phyloP scores from a whole-genome alignment of 1,140 invertebrate species.

The Dufourea novaeangliae region DNA sequence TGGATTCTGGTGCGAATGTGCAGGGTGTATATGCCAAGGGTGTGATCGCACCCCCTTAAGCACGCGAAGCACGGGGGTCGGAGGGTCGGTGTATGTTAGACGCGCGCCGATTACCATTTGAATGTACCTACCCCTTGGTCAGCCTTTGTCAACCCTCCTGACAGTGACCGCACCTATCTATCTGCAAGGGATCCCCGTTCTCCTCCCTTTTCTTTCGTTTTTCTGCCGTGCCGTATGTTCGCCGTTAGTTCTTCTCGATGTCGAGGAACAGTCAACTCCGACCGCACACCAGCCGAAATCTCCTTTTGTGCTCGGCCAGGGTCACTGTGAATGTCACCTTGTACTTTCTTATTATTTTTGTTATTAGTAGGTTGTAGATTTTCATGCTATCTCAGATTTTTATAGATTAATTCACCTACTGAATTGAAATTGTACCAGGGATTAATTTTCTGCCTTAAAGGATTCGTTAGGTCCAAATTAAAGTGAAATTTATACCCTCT shows the following conservation, averaged over 20 bases:
- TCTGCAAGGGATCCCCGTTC: slow-evolving; percentile 44
- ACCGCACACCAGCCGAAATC: neutral
- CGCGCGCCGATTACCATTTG: slow-evolving; percentile 78
- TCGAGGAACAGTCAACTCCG: neutral
- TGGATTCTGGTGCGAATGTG: slow-evolving; percentile 77
- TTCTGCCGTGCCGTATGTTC: slow-evolving; percentile 40
- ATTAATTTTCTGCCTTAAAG: too few relatives aligned
- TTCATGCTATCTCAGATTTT: too few relatives aligned
- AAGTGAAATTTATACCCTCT: too few relatives aligned
- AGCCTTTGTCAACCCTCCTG: slow-evolving; percentile 75
- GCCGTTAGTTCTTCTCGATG: neutral
- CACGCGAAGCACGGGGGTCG: slow-evolving; percentile 48
- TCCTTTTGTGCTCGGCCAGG: neutral
- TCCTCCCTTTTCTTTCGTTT: slow-evolving; percentile 27
- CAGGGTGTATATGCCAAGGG: slow-evolving; percentile 50
- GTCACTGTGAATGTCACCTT: too few relatives aligned
- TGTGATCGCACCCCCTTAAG: slow-evolving; percentile 47
- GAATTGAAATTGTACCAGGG: too few relatives aligned
- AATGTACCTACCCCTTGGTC: slow-evolving; percentile 74
- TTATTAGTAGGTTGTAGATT: too few relatives aligned
- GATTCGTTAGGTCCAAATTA: too few relatives aligned
- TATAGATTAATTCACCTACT: too few relatives aligned
- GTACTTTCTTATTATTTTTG: too few relatives aligned
- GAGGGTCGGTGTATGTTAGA: slow-evolving; percentile 75
- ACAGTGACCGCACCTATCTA: slow-evolving; percentile 67